A percentile compares a stretch with the other conserved stretches of the same genome.
Conservation (phyloP, 2,113 vertebrate species). For the Bambusicola thoracicus region DNA sequence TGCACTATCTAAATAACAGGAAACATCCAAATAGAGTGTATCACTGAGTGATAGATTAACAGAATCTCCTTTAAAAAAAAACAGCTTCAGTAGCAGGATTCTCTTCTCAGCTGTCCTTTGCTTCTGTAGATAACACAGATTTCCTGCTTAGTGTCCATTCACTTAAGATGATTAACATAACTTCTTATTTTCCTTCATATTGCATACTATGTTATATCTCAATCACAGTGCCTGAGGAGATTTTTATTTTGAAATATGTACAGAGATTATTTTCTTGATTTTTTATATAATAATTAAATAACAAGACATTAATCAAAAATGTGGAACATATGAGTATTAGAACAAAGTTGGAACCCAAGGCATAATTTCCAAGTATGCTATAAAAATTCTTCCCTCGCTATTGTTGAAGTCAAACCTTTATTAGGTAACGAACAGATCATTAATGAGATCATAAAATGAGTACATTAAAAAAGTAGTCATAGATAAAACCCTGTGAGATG, state of each 20-base stretch:
- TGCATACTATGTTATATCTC: not conserved
- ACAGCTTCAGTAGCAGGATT: not conserved
- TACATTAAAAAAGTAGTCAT: too few relatives aligned
- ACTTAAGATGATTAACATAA: not conserved
- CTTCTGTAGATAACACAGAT: not conserved
- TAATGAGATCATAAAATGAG: not conserved
- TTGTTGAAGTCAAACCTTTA: not conserved
- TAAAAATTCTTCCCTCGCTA: not conserved
- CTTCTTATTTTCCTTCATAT: not conserved
- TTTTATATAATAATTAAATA: not conserved
- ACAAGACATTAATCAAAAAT: not conserved
- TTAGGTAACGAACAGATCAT: not conserved
- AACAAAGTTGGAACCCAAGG: not conserved
- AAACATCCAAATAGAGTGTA: not conserved
- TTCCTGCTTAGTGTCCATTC: not conserved
- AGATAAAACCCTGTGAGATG: not conserved
- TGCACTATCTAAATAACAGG: not conserved
- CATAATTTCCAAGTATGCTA: not conserved
- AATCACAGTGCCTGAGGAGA: not conserved
- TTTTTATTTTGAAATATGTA: not conserved
- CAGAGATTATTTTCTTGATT: not conserved
- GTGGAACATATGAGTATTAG: not conserved
- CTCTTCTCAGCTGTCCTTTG: not conserved
- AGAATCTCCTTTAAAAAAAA: not conserved
- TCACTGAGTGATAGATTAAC: not conserved